Base-by-base conservation (phyloP, 2,113 vertebrate genomes). In the Rhegmatorhina hoffmannsi region DNA sequence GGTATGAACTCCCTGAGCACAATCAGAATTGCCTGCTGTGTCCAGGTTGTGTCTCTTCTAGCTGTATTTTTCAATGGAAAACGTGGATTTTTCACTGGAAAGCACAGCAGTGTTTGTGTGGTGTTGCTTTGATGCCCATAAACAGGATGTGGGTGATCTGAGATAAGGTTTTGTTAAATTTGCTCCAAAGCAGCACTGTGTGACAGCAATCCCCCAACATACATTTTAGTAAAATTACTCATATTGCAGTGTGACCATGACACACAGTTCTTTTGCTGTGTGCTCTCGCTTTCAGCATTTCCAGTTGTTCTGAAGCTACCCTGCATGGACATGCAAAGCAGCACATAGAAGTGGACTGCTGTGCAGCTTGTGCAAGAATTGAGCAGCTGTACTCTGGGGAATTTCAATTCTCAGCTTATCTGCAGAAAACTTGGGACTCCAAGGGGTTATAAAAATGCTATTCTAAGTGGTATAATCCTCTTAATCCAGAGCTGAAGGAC, bases 331-430 rank as follows among this genome's bases (percentile, higher is more conserved):
- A 38, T 40, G 38, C 47, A 82, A 34, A 76, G 73, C 69, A 87
- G 59, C 34, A 29, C 38, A 10, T 29, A 38, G 25, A 81, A 92
- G 67, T 17, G 50, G 36, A 21, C 36, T 89, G 76, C 43, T 88
- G 34, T 62, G 43, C 43, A 47, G 62, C 50, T 79, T 92, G 47
- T 83, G 55, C 49, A 77, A 62, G 86, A 86, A 78, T 7, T 56
- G 53, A 93, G 70, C 63, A 56, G 80, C 89, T 94, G 89, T 96
- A 49, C 46, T 53, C 29, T 8, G 53, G 31, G 56, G 72, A 72
- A 95, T 96, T 92, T 89, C 29, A 89, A 49, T 94, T 94, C 63
- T 81, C 69, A n/a, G 13, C 36, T 94, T 95, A 89, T 43, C 91
- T 91, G 36, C 70, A 87, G 76, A 95, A 92, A 92, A 79, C 69